Evolutionary conservation across 1,140 invertebrate species (phyloP).

Genomic region (Phymorhynchus buccinoides): DNA sequence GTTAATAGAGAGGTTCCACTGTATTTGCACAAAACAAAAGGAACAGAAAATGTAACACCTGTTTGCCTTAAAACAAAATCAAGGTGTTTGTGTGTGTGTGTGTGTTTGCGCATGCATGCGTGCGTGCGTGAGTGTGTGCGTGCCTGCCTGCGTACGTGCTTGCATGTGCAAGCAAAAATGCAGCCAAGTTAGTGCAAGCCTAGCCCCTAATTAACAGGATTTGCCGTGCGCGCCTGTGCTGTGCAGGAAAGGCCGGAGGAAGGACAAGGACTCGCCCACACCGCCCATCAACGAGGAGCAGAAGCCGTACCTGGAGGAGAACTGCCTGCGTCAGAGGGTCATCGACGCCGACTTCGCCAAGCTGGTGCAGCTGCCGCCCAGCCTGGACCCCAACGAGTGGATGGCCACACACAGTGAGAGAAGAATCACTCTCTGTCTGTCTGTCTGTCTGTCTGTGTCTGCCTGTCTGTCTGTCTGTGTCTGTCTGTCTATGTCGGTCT

Average conservation of each 20-base stretch:
- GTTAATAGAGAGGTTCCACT: too few relatives aligned
- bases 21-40: too few relatives aligned
- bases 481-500: background rate
- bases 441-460: constrained; percentile 64
- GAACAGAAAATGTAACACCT: too few relatives aligned
- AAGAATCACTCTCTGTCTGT: too few relatives aligned
- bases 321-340: constrained; percentile 87
- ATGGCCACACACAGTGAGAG: constrained; percentile 97
- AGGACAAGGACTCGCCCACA: constrained; percentile 88
- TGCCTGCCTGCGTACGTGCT: too few relatives aligned
- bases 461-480: background rate
- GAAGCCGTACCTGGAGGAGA: constrained; percentile 95
- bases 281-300: constrained; percentile 85
- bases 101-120: too few relatives aligned
- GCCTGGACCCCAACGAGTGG: constrained; percentile 98
- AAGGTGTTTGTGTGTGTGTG: too few relatives aligned
- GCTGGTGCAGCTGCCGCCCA: constrained; percentile 92
- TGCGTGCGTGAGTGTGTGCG: too few relatives aligned
- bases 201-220: too few relatives aligned
- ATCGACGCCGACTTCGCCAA: constrained; percentile 90
- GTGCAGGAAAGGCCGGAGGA: constrained; percentile 94
- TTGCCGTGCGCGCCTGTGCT: constrained; percentile 39
- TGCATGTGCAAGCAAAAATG: too few relatives aligned
- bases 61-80: too few relatives aligned
- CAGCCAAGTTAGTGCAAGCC: too few relatives aligned